These are phyloP conservation scores for Tenthredo amoena DNA, from an alignment of 2,888 invertebrate species.

Conservation along the genomic window DNA sequence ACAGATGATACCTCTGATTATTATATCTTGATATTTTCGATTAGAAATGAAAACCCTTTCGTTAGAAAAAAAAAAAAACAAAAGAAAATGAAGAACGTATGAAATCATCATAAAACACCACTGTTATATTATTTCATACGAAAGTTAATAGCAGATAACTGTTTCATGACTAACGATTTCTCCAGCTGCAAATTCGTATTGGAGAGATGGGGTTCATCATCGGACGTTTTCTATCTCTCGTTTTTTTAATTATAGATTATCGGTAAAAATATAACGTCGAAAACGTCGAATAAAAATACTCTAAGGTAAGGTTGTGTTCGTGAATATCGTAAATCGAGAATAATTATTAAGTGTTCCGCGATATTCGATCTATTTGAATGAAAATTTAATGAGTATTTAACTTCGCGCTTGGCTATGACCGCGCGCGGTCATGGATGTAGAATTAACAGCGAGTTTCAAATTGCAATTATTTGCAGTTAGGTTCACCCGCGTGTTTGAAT, in stretches of 20 bases:
- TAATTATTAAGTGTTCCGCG: neutral
- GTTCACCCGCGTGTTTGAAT: constrained; percentile 41
- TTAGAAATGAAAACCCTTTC: neutral
- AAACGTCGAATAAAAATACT: neutral
- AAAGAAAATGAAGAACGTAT: too few relatives aligned
- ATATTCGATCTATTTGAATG: neutral
- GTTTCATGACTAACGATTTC: neutral
- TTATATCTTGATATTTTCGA: neutral
- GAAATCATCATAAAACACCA: neutral
- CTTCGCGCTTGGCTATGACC: neutral
- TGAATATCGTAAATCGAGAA: neutral
- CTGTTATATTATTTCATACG: neutral
- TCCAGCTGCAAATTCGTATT: neutral
- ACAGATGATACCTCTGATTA: neutral
- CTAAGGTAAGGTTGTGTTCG: neutral
- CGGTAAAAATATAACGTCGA: neutral
- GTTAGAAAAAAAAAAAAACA: neutral
- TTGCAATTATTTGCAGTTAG: constrained; percentile 35
- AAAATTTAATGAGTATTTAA: constrained; percentile 1
- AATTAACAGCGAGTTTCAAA: constrained; percentile 24
- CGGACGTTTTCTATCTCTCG: neutral
- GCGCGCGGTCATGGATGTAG: neutral
- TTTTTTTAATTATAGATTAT: neutral
- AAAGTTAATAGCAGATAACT: neutral
- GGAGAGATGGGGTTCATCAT: neutral